Base-by-base conservation (phyloP, 2,797 vertebrate genomes). In the Monodelphis domestica region DNA sequence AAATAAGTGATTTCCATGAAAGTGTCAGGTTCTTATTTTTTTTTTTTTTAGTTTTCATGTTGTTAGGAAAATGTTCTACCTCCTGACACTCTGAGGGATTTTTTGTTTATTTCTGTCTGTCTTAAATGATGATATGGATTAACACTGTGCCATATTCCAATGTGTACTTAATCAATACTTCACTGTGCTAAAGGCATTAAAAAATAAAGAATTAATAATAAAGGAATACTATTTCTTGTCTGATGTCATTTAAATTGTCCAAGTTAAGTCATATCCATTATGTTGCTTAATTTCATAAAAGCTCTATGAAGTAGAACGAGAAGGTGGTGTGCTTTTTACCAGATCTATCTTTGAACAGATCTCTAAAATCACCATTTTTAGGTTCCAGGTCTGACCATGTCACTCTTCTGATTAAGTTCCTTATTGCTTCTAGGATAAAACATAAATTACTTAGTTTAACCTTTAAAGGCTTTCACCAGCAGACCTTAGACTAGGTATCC, bases 1-100 rank as follows among this genome's bases (percentile, higher is more conserved):
- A 94, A 90, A 93, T 30, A 89, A 90, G 11, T 87, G 14, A 33
- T 90, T 94, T 96, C 94, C 45, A 95, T 0, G n/a, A 90, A 92
- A 91, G 70, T 57, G 91, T 2, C 89, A 89, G 88, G 2, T 54
- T 93, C 24, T 89, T 21, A 87, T 29, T n/a, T 70, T 70, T 57
- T 29, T 12, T 5, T 59, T 38, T 33, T 59, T n/a, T 59, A 59
- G 29, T 59, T 78, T 45, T 24, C 45, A 50, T 84, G 7, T 24
- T 78, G 21, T 84, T 84, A 84, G 38, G 38, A 21, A 78, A 21
- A 45, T 45, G 7, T 78, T 78, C 38, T 24, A 17, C 10, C 70
- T 45, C 70, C 70, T 78, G 9, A 78, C 70, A 78, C 17, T 45
- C 17, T 45, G 5, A 4, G n/a, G n/a, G n/a, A n/a, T n/a, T n/a